These are phyloP conservation scores for Xenotilapia caudafasciata DNA, from an alignment of 2,113 vertebrate genomes.

Conservation along the genomic window DNA sequence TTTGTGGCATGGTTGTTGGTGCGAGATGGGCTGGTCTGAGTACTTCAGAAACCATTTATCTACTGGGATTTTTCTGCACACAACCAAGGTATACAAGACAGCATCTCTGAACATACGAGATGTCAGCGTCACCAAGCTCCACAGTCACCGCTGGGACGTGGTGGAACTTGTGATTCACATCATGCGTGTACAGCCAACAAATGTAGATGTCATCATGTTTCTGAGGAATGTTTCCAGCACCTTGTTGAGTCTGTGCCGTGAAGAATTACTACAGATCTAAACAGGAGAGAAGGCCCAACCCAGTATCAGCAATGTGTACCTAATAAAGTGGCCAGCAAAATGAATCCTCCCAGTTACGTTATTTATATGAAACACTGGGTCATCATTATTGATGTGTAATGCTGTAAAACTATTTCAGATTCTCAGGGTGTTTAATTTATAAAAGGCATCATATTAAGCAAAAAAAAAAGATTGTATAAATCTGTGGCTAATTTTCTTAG, in stretches of 20 bases:
- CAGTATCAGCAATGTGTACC: background rate
- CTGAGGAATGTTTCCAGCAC: background rate
- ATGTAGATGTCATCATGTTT: rapidly evolving
- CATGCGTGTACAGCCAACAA: rapidly evolving
- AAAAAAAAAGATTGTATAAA: background rate
- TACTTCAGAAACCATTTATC: background rate
- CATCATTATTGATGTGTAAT: background rate
- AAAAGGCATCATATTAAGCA: background rate
- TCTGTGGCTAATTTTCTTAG: background rate
- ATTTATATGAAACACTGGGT: background rate
- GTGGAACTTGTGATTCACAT: rapidly evolving
- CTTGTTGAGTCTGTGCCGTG: background rate
- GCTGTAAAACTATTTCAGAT: rapidly evolving
- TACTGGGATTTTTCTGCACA: background rate
- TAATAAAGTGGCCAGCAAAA: background rate
- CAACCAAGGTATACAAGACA: rapidly evolving
- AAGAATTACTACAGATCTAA: background rate
- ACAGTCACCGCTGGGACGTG: background rate
- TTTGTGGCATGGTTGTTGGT: background rate
- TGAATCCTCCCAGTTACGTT: background rate
- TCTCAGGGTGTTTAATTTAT: rapidly evolving
- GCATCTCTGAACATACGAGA: background rate
- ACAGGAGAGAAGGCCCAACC: background rate
- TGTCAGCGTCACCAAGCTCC: rapidly evolving
- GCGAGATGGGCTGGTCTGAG: rapidly evolving